Evolutionary conservation across 2,113 vertebrate species (phyloP).

Genomic region (Macquaria ambigua): DNA sequence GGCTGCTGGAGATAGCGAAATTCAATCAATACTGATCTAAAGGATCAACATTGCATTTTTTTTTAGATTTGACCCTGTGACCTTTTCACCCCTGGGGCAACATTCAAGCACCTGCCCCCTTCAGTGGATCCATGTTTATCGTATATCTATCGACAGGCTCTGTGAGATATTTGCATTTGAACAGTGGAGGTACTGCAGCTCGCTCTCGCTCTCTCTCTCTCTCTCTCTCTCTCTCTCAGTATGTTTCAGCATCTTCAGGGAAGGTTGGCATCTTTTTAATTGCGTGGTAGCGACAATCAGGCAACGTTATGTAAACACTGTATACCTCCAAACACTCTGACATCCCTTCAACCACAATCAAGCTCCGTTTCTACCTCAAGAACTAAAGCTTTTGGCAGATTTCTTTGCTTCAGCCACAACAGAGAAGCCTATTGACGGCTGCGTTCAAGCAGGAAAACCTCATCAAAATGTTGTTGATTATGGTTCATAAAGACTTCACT

Average conservation of each 20-base stretch:
- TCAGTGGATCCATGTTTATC: slow-evolving; percentile 65
- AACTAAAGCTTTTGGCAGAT: slow-evolving; percentile 40
- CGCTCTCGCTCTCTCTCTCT: too few species aligned
- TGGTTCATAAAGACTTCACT: slow-evolving; percentile 22
- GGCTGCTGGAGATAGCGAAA: slow-evolving; percentile 44
- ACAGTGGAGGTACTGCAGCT: slow-evolving; percentile 58
- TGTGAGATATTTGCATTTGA: slow-evolving; percentile 73
- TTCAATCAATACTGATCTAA: slow-evolving; percentile 75
- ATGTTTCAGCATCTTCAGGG: slow-evolving; percentile 53
- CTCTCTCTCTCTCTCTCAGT: slow-evolving; percentile 8
- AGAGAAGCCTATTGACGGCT: slow-evolving; percentile 26
- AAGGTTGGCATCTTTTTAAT: slow-evolving; percentile 47
- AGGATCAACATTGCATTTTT: slow-evolving; percentile 69
- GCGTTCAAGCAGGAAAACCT: slow-evolving; percentile 20
- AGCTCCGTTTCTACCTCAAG: slow-evolving; percentile 74
- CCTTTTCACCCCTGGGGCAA: slow-evolving; percentile 65
- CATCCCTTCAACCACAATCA: slow-evolving; percentile 56
- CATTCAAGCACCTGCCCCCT: slow-evolving; percentile 60
- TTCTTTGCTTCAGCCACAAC: slow-evolving; percentile 13
- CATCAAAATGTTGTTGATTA: slow-evolving; percentile 7
- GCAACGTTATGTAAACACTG: slow-evolving; percentile 57
- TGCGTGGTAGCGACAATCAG: slow-evolving; percentile 76
- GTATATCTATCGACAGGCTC: slow-evolving; percentile 56
- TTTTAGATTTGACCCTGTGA: slow-evolving; percentile 72
- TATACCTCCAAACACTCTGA: slow-evolving; percentile 68